Percentiles rank a stretch among this genome's conserved stretches.
Conservation (phyloP, 2,888 invertebrate genomes). For the Campoplex capitator region DNA sequence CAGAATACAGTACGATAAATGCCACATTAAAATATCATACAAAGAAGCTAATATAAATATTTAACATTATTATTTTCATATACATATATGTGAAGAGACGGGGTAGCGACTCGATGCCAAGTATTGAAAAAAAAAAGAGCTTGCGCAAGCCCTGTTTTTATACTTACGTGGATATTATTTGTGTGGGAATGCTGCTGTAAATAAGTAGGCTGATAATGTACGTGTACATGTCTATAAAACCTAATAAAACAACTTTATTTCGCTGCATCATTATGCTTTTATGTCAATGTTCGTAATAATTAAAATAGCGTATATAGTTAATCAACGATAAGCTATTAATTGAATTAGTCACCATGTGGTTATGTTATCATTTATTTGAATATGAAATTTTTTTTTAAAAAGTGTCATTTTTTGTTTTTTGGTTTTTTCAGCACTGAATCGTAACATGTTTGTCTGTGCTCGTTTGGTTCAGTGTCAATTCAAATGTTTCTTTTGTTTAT, state of each 20-base stretch:
- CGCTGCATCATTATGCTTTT: conserved; percentile 72
- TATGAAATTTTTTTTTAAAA: conserved; percentile 15
- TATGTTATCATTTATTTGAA: conserved; percentile 38
- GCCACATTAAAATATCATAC: background rate
- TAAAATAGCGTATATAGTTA: conserved; percentile 71
- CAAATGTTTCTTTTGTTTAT: background rate
- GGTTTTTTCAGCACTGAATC: background rate
- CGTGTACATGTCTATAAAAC: conserved; percentile 79
- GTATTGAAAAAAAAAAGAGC: too few relatives aligned
- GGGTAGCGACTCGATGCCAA: too few relatives aligned
- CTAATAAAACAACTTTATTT: conserved; percentile 78
- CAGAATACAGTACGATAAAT: background rate
- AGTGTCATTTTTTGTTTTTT: background rate
- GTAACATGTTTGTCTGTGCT: conserved; percentile 16
- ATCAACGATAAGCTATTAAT: conserved; percentile 48
- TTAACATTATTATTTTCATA: background rate
- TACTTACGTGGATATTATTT: conserved; percentile 33
- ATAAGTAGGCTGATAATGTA: conserved; percentile 78
- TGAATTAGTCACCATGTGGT: conserved; percentile 46
- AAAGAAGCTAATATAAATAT: conserved; percentile 17
- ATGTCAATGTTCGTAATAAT: conserved; percentile 68
- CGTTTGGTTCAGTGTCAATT: conserved; percentile 37
- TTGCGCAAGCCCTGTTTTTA: conserved; percentile 1
- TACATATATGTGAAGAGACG: background rate
- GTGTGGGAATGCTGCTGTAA: conserved; percentile 78